Conservation (phyloP, 2,797 vertebrate genomes). For the Calcarius lapponicus region DNA sequence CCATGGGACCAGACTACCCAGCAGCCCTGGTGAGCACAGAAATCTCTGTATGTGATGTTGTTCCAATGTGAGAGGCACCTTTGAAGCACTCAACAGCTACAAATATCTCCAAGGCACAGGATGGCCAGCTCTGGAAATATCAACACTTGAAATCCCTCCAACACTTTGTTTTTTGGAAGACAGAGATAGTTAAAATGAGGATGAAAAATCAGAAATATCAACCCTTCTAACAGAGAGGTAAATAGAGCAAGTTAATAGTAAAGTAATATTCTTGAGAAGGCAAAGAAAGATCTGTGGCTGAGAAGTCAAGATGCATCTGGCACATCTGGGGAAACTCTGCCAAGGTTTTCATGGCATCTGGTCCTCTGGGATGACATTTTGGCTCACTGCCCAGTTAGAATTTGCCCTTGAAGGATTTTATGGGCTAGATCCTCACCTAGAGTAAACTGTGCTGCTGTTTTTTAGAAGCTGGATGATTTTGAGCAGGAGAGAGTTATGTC, state of each 20-base stretch:
- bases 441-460: not conserved
- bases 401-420: not conserved
- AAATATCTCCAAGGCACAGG: not conserved
- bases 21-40: not conserved
- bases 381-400: not conserved
- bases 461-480: not conserved
- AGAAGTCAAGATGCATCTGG: not conserved
- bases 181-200: not conserved
- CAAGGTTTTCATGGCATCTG: not conserved
- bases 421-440: not conserved
- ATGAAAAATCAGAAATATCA: not conserved
- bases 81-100: not conserved
- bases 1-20: not conserved
- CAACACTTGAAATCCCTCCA: not conserved
- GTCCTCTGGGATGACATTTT: not conserved
- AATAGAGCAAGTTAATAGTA: not conserved
- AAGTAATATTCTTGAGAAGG: not conserved
- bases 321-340: not conserved
- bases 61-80: not conserved
- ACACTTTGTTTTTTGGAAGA: not conserved
- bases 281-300: not conserved
- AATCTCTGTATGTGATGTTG: not conserved
- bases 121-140: not conserved
- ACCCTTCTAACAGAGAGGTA: not conserved
- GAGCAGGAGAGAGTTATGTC: not conserved